phyloP scores from a whole-genome alignment of 2,113 vertebrate species.

The Larimichthys crocea region DNA sequence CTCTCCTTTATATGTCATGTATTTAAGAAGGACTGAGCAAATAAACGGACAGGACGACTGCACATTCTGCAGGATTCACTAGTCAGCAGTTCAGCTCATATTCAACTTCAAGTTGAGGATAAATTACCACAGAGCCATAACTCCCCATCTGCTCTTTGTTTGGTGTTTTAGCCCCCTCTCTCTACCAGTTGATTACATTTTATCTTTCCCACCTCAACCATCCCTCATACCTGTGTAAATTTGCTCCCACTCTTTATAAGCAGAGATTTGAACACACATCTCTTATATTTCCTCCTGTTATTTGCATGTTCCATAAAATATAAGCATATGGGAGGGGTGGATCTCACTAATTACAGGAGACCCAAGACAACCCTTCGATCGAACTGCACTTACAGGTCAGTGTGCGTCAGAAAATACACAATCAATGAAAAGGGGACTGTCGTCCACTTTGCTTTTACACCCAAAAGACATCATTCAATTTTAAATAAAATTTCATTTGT shows the following conservation, averaged over 20 bases:
- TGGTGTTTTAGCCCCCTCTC: conserved; percentile 1
- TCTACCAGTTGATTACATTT: conserved; percentile 21
- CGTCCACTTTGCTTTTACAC: background rate
- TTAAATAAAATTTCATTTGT: background rate
- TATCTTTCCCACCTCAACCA: background rate
- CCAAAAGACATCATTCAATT: background rate
- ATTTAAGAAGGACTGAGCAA: background rate
- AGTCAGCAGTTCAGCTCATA: background rate
- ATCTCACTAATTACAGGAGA: too few species aligned
- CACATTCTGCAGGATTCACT: background rate
- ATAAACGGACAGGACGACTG: background rate
- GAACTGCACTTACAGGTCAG: background rate
- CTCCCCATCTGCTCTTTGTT: conserved; percentile 44
- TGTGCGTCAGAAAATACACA: background rate
- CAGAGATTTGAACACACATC: conserved; percentile 2
- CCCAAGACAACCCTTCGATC: background rate
- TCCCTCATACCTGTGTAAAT: background rate
- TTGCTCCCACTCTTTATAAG: background rate
- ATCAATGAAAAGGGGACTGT: background rate
- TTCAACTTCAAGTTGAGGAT: conserved; percentile 31
- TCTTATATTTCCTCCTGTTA: background rate
- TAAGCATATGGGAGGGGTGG: background rate
- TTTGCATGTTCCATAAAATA: background rate
- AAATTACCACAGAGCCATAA: conserved; percentile 25
- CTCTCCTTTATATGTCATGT: background rate